phyloP scores from a whole-genome alignment of 2,797 vertebrate species.

The Hapalemur alaotrensis region DNA sequence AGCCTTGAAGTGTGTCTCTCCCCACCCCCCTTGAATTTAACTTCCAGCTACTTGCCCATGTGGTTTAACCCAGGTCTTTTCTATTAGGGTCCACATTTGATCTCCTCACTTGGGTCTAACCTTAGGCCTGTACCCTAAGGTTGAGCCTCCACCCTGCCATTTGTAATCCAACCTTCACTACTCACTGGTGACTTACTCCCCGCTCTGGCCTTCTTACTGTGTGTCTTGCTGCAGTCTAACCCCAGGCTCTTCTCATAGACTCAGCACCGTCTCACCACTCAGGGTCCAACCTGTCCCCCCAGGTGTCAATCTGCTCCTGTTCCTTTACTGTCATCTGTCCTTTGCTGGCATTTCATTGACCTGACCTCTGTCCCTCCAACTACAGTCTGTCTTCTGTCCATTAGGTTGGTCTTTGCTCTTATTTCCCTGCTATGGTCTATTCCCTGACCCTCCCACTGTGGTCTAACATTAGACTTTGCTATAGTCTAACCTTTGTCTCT shows the following conservation, averaged over 20 bases:
- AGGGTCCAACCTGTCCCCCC: accelerated
- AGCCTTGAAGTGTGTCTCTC: accelerated
- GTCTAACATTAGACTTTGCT: not conserved
- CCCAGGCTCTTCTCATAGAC: not conserved
- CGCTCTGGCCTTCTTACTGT: too few relatives aligned
- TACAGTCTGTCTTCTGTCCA: not conserved
- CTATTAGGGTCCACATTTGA: too few relatives aligned
- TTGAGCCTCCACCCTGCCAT: not conserved
- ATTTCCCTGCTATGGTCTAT: too few relatives aligned
- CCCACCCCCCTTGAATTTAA: too few relatives aligned
- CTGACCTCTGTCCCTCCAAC: not conserved
- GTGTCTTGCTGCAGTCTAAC: not conserved
- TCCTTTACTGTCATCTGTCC: not conserved
- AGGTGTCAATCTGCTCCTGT: not conserved
- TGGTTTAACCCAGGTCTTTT: not conserved
- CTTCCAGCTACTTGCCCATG: not conserved
- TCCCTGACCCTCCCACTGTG: not conserved
- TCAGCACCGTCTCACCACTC: accelerated
- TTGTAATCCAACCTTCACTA: not conserved
- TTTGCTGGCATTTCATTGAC: not conserved
- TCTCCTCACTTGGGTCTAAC: not conserved
- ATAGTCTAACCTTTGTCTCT: not conserved
- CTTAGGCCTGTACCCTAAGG: not conserved
- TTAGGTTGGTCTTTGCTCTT: not conserved
- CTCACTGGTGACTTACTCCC: not conserved